phyloP scores from a whole-genome alignment of 2,888 invertebrate species.

The Xestia ashworthii region DNA sequence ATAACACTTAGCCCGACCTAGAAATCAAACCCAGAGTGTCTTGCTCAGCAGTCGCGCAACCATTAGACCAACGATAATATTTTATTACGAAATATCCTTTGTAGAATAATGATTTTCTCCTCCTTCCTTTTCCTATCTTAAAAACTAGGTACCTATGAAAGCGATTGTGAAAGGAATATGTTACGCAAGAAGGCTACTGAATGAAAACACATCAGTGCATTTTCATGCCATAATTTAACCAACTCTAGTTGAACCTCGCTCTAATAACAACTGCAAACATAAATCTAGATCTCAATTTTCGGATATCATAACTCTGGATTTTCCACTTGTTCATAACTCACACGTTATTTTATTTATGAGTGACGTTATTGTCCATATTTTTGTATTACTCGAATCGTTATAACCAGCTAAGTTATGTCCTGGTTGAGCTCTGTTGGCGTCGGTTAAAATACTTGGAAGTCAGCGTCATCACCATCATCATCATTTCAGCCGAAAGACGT shows the following conservation, averaged over 20 bases:
- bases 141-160: background rate
- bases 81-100: background rate
- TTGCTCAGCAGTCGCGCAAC: background rate
- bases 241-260: conserved; percentile 13
- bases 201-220: background rate
- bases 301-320: conserved; percentile 54
- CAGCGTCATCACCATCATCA: background rate
- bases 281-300: conserved; percentile 60
- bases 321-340: conserved; percentile 57
- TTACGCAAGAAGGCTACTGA: background rate
- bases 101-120: background rate
- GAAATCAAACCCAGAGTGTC: background rate
- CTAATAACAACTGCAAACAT: conserved; percentile 47
- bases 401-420: conserved; percentile 26
- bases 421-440: background rate
- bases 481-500: too few species aligned
- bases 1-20: background rate
- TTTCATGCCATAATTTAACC: conserved; percentile 23
- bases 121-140: background rate
- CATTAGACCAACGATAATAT: background rate
- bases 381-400: conserved; percentile 53
- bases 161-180: background rate
- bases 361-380: conserved; percentile 60
- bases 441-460: background rate
- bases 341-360: conserved; percentile 59